Conservation (phyloP, 1,140 invertebrate genomes). For the Zeugodacus cucurbitae region DNA sequence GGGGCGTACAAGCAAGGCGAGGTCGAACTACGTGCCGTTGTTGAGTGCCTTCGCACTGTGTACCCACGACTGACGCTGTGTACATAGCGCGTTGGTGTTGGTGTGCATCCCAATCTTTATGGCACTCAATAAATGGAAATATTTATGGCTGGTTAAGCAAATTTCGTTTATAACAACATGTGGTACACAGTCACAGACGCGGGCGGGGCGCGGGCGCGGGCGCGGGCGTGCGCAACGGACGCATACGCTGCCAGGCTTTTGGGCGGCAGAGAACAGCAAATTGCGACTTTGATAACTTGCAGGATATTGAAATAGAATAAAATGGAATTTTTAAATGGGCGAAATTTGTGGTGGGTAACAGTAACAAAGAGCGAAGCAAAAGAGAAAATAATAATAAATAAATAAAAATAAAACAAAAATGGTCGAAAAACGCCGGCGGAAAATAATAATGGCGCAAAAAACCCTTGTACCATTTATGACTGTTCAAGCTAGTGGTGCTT, state of each 20-base stretch:
- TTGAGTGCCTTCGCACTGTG: not conserved
- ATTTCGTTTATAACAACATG: constrained; percentile 45
- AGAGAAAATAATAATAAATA: not conserved
- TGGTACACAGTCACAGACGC: not conserved
- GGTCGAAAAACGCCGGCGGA: not conserved
- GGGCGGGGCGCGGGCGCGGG: not conserved
- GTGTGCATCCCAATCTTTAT: constrained; percentile 33
- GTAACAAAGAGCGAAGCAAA: not conserved
- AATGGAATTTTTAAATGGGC: constrained; percentile 5
- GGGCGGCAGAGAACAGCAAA: not conserved
- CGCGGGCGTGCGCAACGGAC: not conserved
- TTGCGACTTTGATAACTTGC: constrained; percentile 15
- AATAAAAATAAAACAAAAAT: not conserved
- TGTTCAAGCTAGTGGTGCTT: not conserved
- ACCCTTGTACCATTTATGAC: not conserved
- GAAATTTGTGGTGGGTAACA: not conserved
- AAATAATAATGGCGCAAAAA: not conserved
- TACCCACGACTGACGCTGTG: too few relatives aligned
- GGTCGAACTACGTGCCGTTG: not conserved
- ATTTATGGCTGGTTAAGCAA: constrained; percentile 54
- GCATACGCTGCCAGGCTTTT: not conserved
- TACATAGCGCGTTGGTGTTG: not conserved
- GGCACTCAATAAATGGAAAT: constrained; percentile 42
- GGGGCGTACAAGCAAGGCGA: not conserved
- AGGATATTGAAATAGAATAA: constrained; percentile 36